Base-by-base conservation (phyloP, 2,113 vertebrate genomes). In the Channa maculata region DNA sequence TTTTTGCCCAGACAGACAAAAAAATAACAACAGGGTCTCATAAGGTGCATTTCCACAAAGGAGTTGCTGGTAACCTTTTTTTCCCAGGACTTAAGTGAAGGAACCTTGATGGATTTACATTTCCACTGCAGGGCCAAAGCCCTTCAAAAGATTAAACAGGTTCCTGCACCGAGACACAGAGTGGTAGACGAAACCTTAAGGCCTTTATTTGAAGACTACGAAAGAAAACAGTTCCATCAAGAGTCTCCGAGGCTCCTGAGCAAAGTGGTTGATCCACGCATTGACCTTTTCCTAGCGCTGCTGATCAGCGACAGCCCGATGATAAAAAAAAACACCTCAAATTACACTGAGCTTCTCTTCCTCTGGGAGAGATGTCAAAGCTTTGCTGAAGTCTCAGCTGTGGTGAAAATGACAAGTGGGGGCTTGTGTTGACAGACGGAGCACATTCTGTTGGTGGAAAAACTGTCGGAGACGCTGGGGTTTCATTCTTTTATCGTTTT, bases 221-320 rank as follows among this genome's bases (percentile, higher is more conserved):
- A 51, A 24, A 34, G 14, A 65, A 71, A 59, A 72, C n/a, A 39
- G 44, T 5, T 67, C 65, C 70, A 61, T 63, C 61, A 34, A 65
- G 33, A 14, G 2, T 41, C 52, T 49, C 36, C 1, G 33, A 8
- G 65, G 15, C 43, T 65, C 2, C 36, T 3, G 12, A 33, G 57
- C 65, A 53, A 49, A 75, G 52, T 10, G 41, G 3, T 33, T 82
- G 36, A 13, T 45, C 37, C 36, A 65, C 6, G 72, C 41, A 1
- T 3, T 61, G 72, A 84, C 75, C 85, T 82, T 84, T 65, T 2
- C 62, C 59, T 2, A 24, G 15, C 8, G 8, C 58, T 37, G 51
- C 33, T 69, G 67, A 72, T 33, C 75, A 54, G 72, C 60, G 67
- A 8, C 44, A 6, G 38, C n/a, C 15, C 64, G 70, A 37, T 49